These are phyloP conservation scores for Hucho hucho DNA, from an alignment of 2,113 vertebrate species.

Conservation along the genomic window DNA sequence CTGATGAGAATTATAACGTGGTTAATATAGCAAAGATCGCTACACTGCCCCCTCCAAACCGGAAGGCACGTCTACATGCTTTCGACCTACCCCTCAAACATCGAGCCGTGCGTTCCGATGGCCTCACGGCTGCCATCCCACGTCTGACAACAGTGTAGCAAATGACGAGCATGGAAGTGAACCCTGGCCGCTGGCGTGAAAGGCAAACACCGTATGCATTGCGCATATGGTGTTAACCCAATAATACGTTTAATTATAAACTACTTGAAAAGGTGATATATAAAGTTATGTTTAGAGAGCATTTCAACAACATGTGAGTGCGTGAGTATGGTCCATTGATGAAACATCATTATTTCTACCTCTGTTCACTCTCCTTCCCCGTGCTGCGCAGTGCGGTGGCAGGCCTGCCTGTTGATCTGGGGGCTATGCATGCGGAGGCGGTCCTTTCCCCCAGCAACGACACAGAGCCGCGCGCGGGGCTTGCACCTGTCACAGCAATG, in stretches of 20 bases:
- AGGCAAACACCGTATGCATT: too few species aligned
- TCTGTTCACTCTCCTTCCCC: not conserved
- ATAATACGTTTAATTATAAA: not conserved
- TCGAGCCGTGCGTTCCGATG: too few species aligned
- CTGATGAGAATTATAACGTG: too few species aligned
- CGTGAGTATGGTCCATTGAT: not conserved
- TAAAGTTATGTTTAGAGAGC: not conserved
- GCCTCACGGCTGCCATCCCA: too few species aligned
- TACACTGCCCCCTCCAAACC: too few species aligned
- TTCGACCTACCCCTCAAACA: too few species aligned
- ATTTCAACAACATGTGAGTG: not conserved
- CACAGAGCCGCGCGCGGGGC: conserved; percentile 26
- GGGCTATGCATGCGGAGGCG: conserved; percentile 1
- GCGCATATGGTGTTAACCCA: not conserved
- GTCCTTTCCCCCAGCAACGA: conserved; percentile 7
- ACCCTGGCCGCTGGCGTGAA: too few species aligned
- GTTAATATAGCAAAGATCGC: too few species aligned
- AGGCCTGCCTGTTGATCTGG: conserved; percentile 27
- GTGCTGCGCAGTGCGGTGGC: not conserved
- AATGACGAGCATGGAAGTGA: too few species aligned
- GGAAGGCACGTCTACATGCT: too few species aligned
- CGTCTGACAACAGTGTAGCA: too few species aligned
- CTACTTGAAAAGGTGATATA: not conserved
- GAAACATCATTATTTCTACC: not conserved
- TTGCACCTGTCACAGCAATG: conserved; percentile 47